phyloP scores from a whole-genome alignment of 53 echinoderm and acorn worm genomes.

The Holothuria leucospilota region DNA sequence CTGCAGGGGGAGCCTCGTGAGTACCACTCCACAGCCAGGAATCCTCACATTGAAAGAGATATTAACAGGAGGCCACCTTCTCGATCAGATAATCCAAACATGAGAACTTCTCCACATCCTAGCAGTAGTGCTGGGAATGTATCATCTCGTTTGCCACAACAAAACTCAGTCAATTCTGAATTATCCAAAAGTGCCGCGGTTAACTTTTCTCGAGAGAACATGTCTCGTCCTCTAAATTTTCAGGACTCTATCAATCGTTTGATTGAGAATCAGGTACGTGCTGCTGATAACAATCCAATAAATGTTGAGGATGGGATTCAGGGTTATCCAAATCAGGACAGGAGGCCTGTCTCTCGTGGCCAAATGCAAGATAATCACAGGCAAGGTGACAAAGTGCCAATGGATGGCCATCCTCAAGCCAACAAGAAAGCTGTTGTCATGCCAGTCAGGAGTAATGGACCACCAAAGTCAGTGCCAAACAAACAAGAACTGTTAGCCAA shows the following conservation, averaged over 20 bases:
- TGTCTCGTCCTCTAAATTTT: conserved; percentile 71
- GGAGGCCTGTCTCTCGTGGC: conserved; percentile 64
- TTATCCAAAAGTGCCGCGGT: conserved; percentile 60
- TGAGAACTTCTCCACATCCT: conserved; percentile 36
- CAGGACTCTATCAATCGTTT: conserved; percentile 87
- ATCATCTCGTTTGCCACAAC: conserved; percentile 42
- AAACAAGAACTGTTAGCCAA: conserved; percentile 14
- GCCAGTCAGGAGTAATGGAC: conserved; percentile 28
- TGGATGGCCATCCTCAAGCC: conserved; percentile 60
- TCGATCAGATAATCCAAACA: conserved; percentile 52
- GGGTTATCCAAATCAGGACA: conserved; percentile 76
- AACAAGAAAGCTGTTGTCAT: conserved; percentile 11
- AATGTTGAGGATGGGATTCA: conserved; percentile 78
- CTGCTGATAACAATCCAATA: conserved; percentile 50
- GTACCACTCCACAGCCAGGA: conserved; percentile 48
- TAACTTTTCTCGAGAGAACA: conserved; percentile 48
- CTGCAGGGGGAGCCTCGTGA: conserved; percentile 55
- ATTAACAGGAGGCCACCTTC: conserved; percentile 18
- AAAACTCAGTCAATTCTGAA: conserved; percentile 57
- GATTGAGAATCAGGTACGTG: conserved; percentile 88
- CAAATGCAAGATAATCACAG: conserved; percentile 64
- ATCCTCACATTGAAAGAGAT: conserved; percentile 29
- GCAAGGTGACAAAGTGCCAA: conserved; percentile 63
- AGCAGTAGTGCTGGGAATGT: conserved; percentile 52
- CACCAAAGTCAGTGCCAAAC: conserved; percentile 17